Conservation (phyloP, 2,113 vertebrate species). For the Tragelaphus buxtoni region DNA sequence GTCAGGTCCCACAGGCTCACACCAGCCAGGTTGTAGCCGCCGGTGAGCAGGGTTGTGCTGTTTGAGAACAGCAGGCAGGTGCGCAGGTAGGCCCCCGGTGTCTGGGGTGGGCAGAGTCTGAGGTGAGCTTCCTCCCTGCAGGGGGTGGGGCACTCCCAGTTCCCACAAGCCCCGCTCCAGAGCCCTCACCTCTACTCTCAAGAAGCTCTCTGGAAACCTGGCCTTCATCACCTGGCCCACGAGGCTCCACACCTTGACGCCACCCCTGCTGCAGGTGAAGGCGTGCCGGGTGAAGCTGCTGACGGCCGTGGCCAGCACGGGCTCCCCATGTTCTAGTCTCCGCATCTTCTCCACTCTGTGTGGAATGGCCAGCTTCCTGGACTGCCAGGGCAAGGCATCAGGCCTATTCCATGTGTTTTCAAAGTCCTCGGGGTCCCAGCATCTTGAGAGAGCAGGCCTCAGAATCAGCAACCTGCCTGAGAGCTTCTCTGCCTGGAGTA, state of each 20-base stretch:
- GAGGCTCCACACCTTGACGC: constrained; percentile 60
- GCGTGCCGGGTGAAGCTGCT: neutral
- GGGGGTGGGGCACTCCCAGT: neutral
- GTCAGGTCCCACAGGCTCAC: constrained; percentile 58
- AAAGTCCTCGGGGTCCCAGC: neutral
- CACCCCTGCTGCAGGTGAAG: constrained; percentile 35
- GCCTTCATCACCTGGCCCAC: neutral
- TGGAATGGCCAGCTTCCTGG: accelerated
- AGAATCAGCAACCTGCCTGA: neutral
- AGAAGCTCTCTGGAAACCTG: neutral
- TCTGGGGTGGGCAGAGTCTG: neutral
- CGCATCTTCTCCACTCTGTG: neutral
- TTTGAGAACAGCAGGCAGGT: constrained; percentile 28
- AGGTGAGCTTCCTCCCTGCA: accelerated
- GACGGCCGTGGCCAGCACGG: neutral
- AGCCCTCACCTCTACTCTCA: neutral
- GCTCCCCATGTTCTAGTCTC: neutral
- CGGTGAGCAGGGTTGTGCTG: neutral
- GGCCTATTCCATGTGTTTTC: neutral
- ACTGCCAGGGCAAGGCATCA: neutral
- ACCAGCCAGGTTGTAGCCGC: neutral
- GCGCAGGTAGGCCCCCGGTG: neutral
- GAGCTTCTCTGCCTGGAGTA: neutral
- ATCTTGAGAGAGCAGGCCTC: neutral
- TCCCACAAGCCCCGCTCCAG: neutral